Evolutionary conservation across 2,797 vertebrate genomes (phyloP).

Genomic region (Babyrousa celebensis): DNA sequence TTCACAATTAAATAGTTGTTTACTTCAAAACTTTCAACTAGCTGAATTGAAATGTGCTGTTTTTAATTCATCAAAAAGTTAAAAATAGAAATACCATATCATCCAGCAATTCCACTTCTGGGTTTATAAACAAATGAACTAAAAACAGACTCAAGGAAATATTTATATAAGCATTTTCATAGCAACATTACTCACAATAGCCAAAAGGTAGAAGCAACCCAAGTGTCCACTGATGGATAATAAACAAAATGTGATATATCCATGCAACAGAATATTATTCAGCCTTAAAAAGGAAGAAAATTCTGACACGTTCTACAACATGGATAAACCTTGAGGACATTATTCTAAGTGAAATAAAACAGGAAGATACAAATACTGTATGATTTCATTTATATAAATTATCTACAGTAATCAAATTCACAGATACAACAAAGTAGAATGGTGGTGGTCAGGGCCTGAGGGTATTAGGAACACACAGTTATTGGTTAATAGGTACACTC

Average conservation of each 20-base stretch:
- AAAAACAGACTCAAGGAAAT: neutral
- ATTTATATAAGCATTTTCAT: neutral
- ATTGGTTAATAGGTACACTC: neutral
- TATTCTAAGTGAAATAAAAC: neutral
- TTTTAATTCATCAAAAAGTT: neutral
- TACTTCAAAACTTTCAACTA: neutral
- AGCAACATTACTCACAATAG: neutral
- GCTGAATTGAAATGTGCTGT: neutral
- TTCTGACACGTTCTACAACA: neutral
- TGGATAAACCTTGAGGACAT: neutral
- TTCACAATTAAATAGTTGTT: neutral
- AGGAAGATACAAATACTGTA: neutral
- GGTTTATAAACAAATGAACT: neutral
- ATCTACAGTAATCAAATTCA: neutral
- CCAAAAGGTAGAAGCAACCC: neutral
- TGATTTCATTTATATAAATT: neutral
- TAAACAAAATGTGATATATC: neutral
- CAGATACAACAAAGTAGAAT: neutral
- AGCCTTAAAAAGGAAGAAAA: neutral
- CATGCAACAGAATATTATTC: neutral
- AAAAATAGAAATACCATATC: neutral
- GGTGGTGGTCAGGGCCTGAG: neutral
- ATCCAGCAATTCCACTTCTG: neutral
- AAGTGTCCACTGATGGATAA: neutral
- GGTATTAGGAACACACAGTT: neutral